Evolutionary conservation across 2,797 vertebrate species (phyloP).

Genomic region (Gymnoscopelus braueri): DNA sequence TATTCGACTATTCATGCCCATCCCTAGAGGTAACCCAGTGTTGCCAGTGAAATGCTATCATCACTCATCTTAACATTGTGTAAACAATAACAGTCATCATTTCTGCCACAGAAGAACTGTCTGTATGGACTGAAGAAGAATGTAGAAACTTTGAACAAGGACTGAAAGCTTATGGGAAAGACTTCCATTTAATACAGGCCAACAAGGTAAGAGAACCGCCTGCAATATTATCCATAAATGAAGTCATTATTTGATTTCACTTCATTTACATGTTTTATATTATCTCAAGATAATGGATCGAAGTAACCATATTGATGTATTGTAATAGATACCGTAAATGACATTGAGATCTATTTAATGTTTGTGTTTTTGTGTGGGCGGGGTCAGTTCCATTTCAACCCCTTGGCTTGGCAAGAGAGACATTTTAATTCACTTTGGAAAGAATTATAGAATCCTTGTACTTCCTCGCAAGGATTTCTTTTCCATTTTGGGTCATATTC

Average conservation of each 20-base stretch:
- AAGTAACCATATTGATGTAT: too few species aligned
- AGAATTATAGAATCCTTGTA: background rate
- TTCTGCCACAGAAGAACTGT: slow-evolving; percentile 88
- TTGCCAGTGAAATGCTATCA: background rate
- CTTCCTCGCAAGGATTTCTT: background rate
- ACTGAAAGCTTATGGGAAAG: slow-evolving; percentile 94
- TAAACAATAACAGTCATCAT: slow-evolving; percentile 23
- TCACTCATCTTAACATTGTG: background rate
- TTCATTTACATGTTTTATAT: background rate
- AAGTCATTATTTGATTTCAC: background rate
- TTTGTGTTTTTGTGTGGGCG: slow-evolving; percentile 42
- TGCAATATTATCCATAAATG: background rate
- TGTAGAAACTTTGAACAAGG: slow-evolving; percentile 97
- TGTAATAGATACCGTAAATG: background rate
- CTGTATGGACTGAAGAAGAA: slow-evolving; percentile 97
- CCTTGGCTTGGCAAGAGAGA: slow-evolving; percentile 47
- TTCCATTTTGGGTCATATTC: slow-evolving; percentile 6
- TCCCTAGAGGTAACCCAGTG: background rate
- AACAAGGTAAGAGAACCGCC: slow-evolving; percentile 87
- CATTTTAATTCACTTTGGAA: slow-evolving; percentile 17
- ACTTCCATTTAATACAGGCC: slow-evolving; percentile 95
- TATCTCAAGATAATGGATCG: too few species aligned
- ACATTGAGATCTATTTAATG: slow-evolving; percentile 15
- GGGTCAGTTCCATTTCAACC: slow-evolving; percentile 45
- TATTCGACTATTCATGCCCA: background rate